Evolutionary conservation across 2,113 vertebrate genomes (phyloP), one percentile per base, ranked within the genome.

Genomic region (Paramisgurnus dabryanus): DNA sequence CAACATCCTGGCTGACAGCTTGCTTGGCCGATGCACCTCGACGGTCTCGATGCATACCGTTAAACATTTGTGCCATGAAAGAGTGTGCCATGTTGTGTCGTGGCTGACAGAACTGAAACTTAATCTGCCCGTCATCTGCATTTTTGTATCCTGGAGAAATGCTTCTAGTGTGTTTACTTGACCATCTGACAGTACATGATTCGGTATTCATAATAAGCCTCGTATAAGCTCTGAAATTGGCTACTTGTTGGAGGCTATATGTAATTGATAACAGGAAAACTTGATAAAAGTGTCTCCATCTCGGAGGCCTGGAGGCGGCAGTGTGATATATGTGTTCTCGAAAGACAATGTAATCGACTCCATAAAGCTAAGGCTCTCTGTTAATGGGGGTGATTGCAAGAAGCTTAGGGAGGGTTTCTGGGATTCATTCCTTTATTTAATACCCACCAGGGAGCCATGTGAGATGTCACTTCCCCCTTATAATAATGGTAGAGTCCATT

Each of bases 401-500:
- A 49, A 49, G 85, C 84, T 87, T 77, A 82, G 40, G n/a, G 63
- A 73, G 73, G 80, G 80, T 83, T 80, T 76, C 77, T 65, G 3
- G 72, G 58, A 75, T 49, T 49, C 22, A 63, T 57, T 71, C 27
- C 49, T 71, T 13, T 4, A 64, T 75, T 63, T 13, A 64, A 17
- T 7, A 75, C 43, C 18, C 72, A 64, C 58, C 58, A 49, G 43
- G 22, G 58, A 75, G 57, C 71, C 12, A 45, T 73, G 39, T 18
- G 11, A 57, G 60, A 18, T 27, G 57, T 43, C 40, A 74, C n/a
- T 5, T 27, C 39, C 40, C 34, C 34, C 55, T 58, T 4, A 57
- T 13, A 9, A 73, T 73, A 45, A 73, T 60, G 40, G 40, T 73
- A 49, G 18, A 75, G 34, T 47, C 72, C 40, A 27, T 17, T 74